Base-by-base conservation (phyloP, 2,113 vertebrate genomes). In the Condylura cristata region DNA sequence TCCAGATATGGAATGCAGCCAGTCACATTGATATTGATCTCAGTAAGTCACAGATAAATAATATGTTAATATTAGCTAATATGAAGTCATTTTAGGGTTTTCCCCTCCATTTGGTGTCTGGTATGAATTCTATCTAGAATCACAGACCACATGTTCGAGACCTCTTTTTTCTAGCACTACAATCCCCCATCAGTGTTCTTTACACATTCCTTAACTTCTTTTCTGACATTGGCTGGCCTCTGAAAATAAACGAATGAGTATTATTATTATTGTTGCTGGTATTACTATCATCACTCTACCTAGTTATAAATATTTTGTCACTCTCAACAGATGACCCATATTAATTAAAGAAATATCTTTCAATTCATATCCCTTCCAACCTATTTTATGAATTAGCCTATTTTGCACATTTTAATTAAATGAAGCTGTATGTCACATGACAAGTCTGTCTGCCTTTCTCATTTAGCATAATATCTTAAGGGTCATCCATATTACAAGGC, bases 191-290 rank as follows among this genome's bases (percentile, higher is more conserved):
- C 26, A 58, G 37, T 24, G 44, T 51, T 92, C 22, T 65, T 90
- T 90, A 74, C 44, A 91, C 51, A 70, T 79, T 26, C 30, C 10
- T 93, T 44, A 71, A 48, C 26, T 92, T 91, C 20, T n/a, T 79
- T 60, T 28, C 32, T 66, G 65, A 41, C 34, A n/a, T 11, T 70
- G 41, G 22, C 18, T 58, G 37, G 2, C 13, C 9, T 82, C 51
- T 74, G 48, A 70, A 79, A 16, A 65, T 8, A 28, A 89, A 93
- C 6, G 3, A 81, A 44, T 6, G 39, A 37, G 44, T 65, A 78
- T 48, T 34, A 82, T 30, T 30, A 72, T 39, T 8, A 3, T 18
- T 18, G 51, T 48, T 6, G 34, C 41, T 3, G 37, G 51, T 70
- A 78, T 56, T 39, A 72, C 32, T 12, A 5, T 28, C 17, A 63